Conservation (phyloP, 2,113 vertebrate species). For the Gasterosteus aculeatus region DNA sequence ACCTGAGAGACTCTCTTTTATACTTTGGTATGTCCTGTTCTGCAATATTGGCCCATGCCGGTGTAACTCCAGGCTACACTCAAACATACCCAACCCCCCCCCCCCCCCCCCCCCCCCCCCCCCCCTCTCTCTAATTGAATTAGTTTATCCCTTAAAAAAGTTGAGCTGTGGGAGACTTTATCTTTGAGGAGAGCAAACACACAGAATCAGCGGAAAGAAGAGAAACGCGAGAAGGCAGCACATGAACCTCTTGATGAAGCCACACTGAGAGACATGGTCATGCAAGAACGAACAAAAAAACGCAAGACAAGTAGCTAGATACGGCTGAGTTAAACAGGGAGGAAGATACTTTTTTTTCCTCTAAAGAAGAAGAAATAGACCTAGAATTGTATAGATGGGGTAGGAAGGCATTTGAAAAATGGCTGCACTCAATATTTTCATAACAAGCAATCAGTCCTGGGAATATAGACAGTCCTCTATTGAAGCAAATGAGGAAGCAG, state of each 20-base stretch:
- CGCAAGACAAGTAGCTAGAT: conserved; percentile 21
- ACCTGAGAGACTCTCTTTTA: conserved; percentile 51
- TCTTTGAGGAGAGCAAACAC: conserved; percentile 57
- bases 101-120: not conserved
- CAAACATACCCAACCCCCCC: conserved; percentile 47
- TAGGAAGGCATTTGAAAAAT: not conserved
- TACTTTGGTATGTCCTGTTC: conserved; percentile 53
- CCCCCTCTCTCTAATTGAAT: conserved; percentile 63
- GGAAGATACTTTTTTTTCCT: not conserved
- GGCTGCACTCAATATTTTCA: conserved; percentile 10
- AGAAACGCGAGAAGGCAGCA: conserved; percentile 23
- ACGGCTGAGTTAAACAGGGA: not conserved
- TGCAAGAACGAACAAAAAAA: conserved; percentile 19
- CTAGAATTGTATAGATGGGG: not conserved
- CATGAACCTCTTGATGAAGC: conserved; percentile 27
- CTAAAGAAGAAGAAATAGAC: not conserved
- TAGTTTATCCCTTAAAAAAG: conserved; percentile 67
- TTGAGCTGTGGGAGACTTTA: conserved; percentile 58
- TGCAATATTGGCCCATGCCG: conserved; percentile 41
- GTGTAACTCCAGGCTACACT: conserved; percentile 54
- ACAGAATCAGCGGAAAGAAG: conserved; percentile 36
- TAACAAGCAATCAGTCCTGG: not conserved
- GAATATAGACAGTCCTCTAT: conserved; percentile 15
- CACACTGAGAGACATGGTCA: conserved; percentile 29
- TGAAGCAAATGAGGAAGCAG: conserved; percentile 33